Base-by-base conservation (phyloP, 1,140 invertebrate genomes). In the Scaptodrosophila lebanonensis region DNA sequence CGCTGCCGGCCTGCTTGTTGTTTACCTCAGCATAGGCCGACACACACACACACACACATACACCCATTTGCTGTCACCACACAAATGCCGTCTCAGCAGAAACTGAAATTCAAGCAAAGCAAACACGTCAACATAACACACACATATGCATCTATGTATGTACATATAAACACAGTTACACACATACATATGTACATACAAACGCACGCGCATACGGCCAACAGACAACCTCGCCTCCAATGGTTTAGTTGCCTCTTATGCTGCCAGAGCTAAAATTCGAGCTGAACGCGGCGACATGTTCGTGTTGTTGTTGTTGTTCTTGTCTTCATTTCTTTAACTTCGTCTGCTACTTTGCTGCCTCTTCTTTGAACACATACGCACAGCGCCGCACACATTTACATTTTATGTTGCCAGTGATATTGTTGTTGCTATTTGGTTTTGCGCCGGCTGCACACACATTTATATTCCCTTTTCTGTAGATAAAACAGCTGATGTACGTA, bases 21-120 rank as follows among this genome's bases (percentile, higher is more conserved):
- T 76, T 77, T 77, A 77, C 72, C 72, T 77, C 68, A 77, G 39
- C 57, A 44, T 36, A 36, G 43, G n/a, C 29, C 13, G 52, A 32
- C 57, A 27, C 25, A 11, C 35, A 33, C 20, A 17, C 35, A 57
- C 16, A 59, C 40, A 45, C 16, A 45, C 17, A 18, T 16, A 47
- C 12, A 27, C 3, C 3, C 8, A 25, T 25, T 4, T n/a, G n/a
- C n/a, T n/a, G n/a, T n/a, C n/a, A n/a, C 22, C 3, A 25, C 22
- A 27, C 22, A 50, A 50, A 65, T 44, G 62, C 62, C 63, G 63
- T 52, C 52, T 66, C 62, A 66, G 75, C 75, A 79, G 68, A 77
- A 77, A 79, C 68, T 66, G 65, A 79, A 79, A 79, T 59, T 54
- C 35, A 77, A 68, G 40, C 64, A 71, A 71, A 70, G 67, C 61